Percentiles rank a stretch among this genome's conserved stretches.
These are phyloP conservation scores for Drosophila recens DNA, from an alignment of 2,888 invertebrate genomes.

Conservation along the genomic window DNA sequence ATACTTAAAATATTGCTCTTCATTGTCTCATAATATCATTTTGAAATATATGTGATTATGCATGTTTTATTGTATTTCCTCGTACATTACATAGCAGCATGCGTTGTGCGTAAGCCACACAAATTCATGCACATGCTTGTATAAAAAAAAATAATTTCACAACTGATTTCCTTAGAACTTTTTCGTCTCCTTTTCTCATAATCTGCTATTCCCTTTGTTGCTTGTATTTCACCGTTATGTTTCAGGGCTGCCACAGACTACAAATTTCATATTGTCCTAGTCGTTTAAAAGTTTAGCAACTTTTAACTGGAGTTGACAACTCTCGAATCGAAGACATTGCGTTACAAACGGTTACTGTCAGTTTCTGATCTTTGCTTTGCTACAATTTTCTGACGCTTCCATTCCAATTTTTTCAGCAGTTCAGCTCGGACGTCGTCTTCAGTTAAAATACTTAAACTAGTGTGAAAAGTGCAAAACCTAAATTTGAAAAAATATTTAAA, in stretches of 20 bases:
- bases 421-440: background rate
- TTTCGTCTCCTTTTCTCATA: background rate
- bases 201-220: background rate
- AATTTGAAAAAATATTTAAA: background rate
- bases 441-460: background rate
- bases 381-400: background rate
- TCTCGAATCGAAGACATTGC: background rate
- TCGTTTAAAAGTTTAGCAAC: background rate
- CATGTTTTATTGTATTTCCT: too few species aligned
- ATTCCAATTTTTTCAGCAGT: background rate
- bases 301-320: constrained; percentile 6
- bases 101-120: too few species aligned
- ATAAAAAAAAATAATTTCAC: background rate
- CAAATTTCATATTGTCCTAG: too few species aligned
- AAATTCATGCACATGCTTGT: too few species aligned
- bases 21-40: too few species aligned
- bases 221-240: constrained; percentile 43
- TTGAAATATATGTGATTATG: too few species aligned
- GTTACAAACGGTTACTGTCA: background rate
- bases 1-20: too few species aligned
- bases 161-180: background rate
- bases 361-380: constrained; percentile 1
- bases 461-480: background rate
- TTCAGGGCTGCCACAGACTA: constrained; percentile 28
- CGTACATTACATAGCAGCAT: too few species aligned